These are phyloP conservation scores for Heliconius himera DNA, from an alignment of 1,140 invertebrate genomes.

Conservation along the genomic window DNA sequence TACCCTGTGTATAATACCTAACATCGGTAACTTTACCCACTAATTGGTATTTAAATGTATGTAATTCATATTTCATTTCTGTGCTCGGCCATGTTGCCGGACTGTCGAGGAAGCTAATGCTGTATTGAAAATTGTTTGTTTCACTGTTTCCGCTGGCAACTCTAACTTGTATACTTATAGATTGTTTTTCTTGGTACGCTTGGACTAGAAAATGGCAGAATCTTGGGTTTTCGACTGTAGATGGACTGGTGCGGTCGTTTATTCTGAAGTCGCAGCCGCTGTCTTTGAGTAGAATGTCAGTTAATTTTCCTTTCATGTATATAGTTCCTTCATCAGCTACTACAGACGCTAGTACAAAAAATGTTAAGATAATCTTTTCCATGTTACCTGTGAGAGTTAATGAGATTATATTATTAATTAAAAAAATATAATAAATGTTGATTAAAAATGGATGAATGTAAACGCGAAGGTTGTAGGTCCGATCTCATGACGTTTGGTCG, in stretches of 20 bases:
- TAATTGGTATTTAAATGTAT: neutral
- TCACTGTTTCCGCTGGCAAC: neutral
- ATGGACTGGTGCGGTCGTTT: neutral
- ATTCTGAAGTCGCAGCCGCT: neutral
- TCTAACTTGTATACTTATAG: neutral
- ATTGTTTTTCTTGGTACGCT: neutral
- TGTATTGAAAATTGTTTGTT: neutral
- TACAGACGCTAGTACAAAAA: neutral
- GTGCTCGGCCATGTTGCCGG: neutral
- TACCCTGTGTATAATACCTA: neutral
- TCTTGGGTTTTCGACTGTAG: neutral
- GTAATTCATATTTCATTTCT: neutral
- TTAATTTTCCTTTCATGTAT: neutral
- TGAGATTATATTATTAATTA: neutral
- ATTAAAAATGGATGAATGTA: neutral
- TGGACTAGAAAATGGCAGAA: neutral
- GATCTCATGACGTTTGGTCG: too few species aligned
- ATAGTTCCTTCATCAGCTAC: neutral
- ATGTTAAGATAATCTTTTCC: neutral
- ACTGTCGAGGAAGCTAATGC: neutral
- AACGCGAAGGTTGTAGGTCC: too few species aligned
- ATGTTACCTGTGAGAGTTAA: neutral
- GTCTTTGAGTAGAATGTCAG: neutral
- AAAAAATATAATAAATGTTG: neutral
- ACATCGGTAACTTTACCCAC: neutral